phyloP scores from a whole-genome alignment of 2,888 invertebrate species.

The Digitonthophagus gazella region DNA sequence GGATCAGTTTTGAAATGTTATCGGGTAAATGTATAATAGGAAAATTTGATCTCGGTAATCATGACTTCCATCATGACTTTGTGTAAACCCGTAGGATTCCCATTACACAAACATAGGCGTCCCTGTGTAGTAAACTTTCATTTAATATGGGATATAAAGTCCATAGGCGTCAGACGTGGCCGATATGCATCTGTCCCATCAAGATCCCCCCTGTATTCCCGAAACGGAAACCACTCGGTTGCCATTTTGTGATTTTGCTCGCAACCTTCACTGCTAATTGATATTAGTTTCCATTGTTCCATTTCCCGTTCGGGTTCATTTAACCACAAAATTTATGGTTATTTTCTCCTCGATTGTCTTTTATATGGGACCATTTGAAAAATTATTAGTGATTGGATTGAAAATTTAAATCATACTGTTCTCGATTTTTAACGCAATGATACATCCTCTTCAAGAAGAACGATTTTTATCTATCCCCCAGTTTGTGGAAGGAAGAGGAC shows the following conservation, averaged over 20 bases:
- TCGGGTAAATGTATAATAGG: too few species aligned
- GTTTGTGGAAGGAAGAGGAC: neutral
- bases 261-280: conserved; percentile 11
- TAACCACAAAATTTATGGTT: neutral
- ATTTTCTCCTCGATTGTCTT: neutral
- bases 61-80: conserved; percentile 28
- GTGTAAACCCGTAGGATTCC: conserved; percentile 45
- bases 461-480: neutral
- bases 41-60: too few species aligned
- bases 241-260: conserved; percentile 16
- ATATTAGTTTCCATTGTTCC: conserved; percentile 8
- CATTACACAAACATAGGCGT: conserved; percentile 10
- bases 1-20: too few species aligned
- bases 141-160: conserved; percentile 49
- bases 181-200: conserved; percentile 28
- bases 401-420: too few species aligned
- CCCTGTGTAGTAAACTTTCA: conserved; percentile 49
- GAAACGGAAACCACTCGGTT: conserved; percentile 2
- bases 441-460: neutral
- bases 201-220: conserved; percentile 4
- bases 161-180: conserved; percentile 50
- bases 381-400: too few species aligned
- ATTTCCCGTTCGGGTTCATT: conserved; percentile 1
- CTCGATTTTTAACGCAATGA: neutral
- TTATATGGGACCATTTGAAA: too few species aligned